Evolutionary conservation across 2,888 invertebrate genomes (phyloP), one percentile per base, ranked within the genome.

Genomic region (Synergus laeviventris): DNA sequence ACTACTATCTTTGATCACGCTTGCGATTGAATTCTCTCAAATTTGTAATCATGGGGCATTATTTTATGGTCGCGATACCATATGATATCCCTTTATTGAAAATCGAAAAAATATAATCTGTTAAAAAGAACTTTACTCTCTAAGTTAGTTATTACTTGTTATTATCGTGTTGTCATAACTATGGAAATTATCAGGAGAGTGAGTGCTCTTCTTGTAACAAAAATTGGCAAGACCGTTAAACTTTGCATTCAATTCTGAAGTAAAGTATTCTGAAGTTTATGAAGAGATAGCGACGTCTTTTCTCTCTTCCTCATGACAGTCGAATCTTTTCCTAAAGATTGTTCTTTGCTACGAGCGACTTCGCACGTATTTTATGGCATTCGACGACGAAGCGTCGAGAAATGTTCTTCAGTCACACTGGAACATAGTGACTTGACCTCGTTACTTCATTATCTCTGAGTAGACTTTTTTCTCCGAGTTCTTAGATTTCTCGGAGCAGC

Each of bases 101-200:
- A 45, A 54, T 31, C 45, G 21, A 31, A 31, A 24, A 24, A 45
- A 11, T 70, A 49, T 11, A 70, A 70, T 70, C 49, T 54, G n/a
- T 49, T 70, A 49, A n/a, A 75, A 79, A 78, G 66, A 61, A 56
- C 56, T 70, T 73, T 64, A 73, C 61, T 59, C 61, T 42, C 49
- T 49, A 70, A 73, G 76, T 76, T 75, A 74, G 77, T 78, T 54
- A 64, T 75, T 75, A 39, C 54, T 76, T 62, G 74, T 78, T 79
- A 77, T 75, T 78, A 78, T 73, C 62, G 73, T 42, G 56, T 77
- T 75, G 75, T 66, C 24, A 59, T 64, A 74, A 75, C 45, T 78
- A 77, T 78, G 76, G 70, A 78, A 36, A 66, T 79, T 64, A 66
- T 49, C 21, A 66, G 45, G 45, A 66, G 24, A 49, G 31, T 16